A percentile compares a stretch with the other conserved stretches of the same genome.
Conservation (phyloP, 1,140 invertebrate genomes). For the Maniola jurtina region DNA sequence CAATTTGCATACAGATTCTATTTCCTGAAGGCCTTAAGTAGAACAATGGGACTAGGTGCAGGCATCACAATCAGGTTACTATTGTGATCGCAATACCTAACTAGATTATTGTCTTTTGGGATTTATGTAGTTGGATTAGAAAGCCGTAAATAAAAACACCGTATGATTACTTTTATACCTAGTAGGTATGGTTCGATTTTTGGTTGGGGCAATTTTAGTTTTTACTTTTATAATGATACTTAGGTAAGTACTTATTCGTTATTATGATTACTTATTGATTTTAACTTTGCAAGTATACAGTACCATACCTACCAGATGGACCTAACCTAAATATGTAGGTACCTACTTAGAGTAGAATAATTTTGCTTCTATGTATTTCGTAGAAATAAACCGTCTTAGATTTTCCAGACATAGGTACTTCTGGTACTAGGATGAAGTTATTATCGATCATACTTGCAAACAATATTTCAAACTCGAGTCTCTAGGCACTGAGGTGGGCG, state of each 20-base stretch:
- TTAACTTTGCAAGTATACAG: too few relatives aligned
- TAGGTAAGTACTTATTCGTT: too few relatives aligned
- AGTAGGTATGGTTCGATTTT: too few relatives aligned
- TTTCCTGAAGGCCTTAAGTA: conserved; percentile 12
- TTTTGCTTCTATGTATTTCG: neutral
- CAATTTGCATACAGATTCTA: conserved; percentile 14
- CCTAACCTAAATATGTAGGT: neutral
- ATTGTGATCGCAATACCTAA: conserved; percentile 7
- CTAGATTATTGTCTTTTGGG: conserved; percentile 7
- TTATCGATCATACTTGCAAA: conserved; percentile 50
- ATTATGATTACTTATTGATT: too few relatives aligned
- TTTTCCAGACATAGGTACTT: neutral
- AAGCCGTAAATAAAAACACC: neutral
- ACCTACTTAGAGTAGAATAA: neutral
- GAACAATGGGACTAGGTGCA: conserved; percentile 12
- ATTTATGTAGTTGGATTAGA: conserved; percentile 7
- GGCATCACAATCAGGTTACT: conserved; percentile 11
- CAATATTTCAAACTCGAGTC: conserved; percentile 57
- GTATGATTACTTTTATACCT: too few relatives aligned
- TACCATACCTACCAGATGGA: too few relatives aligned
- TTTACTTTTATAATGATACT: too few relatives aligned
- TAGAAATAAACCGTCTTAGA: neutral
- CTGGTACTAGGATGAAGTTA: conserved; percentile 5
- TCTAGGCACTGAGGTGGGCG: conserved; percentile 62
- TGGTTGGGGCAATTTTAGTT: too few relatives aligned